A percentile compares a stretch with the other conserved stretches of the same genome.
Conservation (phyloP, 2,888 invertebrate species). For the Mimumesa dahlbomi region DNA sequence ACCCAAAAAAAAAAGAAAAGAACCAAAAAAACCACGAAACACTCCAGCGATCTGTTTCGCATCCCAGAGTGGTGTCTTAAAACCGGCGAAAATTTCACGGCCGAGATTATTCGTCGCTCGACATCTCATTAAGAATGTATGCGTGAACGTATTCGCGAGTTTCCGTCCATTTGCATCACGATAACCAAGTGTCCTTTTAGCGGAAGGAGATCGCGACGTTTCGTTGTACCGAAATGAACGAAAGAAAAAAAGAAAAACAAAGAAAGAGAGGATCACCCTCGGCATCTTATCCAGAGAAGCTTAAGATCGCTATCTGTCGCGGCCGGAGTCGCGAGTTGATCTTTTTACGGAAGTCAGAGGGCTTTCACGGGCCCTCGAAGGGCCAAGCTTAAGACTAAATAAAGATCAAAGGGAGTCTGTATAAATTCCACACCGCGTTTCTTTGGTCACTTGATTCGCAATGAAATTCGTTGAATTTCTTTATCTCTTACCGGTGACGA, state of each 20-base stretch:
- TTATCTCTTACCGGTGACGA: conserved; percentile 73
- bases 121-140: neutral
- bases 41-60: too few relatives aligned
- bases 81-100: too few relatives aligned
- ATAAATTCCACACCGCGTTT: neutral
- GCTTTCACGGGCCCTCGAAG: too few relatives aligned
- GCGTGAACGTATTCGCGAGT: neutral
- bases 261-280: too few relatives aligned
- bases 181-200: neutral
- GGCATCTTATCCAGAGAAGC: neutral
- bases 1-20: too few relatives aligned
- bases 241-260: too few relatives aligned
- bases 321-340: neutral
- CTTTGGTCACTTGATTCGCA: neutral
- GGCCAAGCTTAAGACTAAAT: neutral
- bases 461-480: neutral
- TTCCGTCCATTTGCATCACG: conserved; percentile 1
- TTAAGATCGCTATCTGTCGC: conserved; percentile 6
- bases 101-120: too few relatives aligned
- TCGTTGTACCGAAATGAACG: neutral
- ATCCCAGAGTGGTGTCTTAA: too few relatives aligned
- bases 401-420: neutral
- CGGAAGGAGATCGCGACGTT: neutral
- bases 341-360: neutral
- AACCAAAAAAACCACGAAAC: too few relatives aligned